phyloP scores from a whole-genome alignment of 2,797 vertebrate species.

The Sebastes hopkinsi region DNA sequence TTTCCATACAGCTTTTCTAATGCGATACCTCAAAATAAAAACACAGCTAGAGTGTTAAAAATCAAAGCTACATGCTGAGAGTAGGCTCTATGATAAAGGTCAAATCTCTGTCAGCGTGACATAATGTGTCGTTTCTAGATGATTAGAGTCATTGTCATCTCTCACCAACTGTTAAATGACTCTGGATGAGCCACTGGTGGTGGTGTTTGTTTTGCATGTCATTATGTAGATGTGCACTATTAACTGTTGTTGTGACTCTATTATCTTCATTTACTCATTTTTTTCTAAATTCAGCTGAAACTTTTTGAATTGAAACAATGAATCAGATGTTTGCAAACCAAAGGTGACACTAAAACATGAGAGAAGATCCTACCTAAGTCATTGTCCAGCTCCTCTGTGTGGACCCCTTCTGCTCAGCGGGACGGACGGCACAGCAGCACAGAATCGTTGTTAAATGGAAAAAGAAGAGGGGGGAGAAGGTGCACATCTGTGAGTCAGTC shows the following conservation, averaged over 20 bases:
- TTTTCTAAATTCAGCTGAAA: background rate
- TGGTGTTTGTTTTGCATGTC: background rate
- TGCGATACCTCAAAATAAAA: background rate
- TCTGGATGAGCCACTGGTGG: background rate
- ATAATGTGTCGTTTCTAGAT: conserved; percentile 30
- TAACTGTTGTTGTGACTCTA: background rate
- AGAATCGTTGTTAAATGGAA: background rate
- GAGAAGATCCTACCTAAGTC: conserved; percentile 91
- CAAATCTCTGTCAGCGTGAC: conserved; percentile 1
- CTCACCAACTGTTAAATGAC: conserved; percentile 9
- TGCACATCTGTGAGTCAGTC: conserved; percentile 20
- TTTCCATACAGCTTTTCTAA: background rate
- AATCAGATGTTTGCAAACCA: background rate
- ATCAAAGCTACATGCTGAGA: background rate
- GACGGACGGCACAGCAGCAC: conserved; percentile 80
- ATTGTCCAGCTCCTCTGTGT: conserved; percentile 99
- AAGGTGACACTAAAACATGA: conserved; percentile 33
- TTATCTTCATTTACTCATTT: no score
- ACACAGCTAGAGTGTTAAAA: background rate
- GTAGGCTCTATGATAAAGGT: conserved; percentile 17
- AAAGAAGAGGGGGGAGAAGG: background rate
- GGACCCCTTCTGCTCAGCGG: conserved; percentile 97
- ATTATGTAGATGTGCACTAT: conserved; percentile 3
- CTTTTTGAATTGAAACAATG: background rate
- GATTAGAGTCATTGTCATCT: conserved; percentile 13